Evolutionary conservation across 1,140 invertebrate species (phyloP).

Genomic region (Apis laboriosa): DNA sequence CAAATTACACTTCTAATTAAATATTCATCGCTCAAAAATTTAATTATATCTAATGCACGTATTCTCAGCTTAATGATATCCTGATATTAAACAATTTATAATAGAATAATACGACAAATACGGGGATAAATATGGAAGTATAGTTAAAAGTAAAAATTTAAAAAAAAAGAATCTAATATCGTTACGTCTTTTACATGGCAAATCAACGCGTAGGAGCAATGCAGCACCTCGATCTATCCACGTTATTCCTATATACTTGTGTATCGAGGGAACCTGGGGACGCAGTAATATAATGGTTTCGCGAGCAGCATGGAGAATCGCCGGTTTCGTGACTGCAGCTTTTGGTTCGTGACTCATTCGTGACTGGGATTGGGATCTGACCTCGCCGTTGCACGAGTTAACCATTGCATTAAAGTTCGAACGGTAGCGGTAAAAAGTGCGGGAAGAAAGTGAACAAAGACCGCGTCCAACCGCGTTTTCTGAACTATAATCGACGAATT

Average conservation of each 20-base stretch:
- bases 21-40: too few species aligned
- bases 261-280: neutral
- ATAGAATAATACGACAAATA: neutral
- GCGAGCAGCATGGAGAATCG: slow-evolving; percentile 38
- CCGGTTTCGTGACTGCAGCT: slow-evolving; percentile 57
- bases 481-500: slow-evolving; percentile 19
- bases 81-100: neutral
- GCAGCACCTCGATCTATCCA: neutral
- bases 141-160: too few species aligned
- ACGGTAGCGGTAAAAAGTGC: slow-evolving; percentile 53
- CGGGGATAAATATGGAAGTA: too few species aligned
- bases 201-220: neutral
- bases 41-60: too few species aligned
- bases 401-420: slow-evolving; percentile 60
- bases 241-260: neutral
- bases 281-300: slow-evolving; percentile 22
- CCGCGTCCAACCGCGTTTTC: slow-evolving; percentile 11
- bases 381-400: slow-evolving; percentile 61
- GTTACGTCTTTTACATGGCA: neutral
- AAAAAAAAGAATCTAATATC: too few species aligned
- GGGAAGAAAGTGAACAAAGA: slow-evolving; percentile 22
- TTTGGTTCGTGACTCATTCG: slow-evolving; percentile 63
- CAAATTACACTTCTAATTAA: too few species aligned
- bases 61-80: too few species aligned
- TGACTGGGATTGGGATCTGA: slow-evolving; percentile 63